Evolutionary conservation across 2,113 vertebrate species (phyloP).

Genomic region (Clarias magur): DNA sequence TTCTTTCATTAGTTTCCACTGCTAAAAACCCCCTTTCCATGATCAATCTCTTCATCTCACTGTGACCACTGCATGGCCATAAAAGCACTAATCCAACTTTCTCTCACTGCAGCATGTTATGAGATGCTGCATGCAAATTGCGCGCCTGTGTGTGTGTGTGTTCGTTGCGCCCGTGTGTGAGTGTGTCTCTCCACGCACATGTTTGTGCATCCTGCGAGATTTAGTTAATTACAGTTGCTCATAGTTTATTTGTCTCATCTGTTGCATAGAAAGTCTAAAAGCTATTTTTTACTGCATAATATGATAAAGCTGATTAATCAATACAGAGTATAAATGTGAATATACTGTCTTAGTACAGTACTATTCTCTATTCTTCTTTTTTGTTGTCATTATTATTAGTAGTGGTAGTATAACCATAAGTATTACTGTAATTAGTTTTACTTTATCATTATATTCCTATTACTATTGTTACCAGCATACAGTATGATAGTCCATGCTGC

Average conservation of each 20-base stretch:
- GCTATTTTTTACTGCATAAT: not conserved
- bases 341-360: not conserved
- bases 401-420: not conserved
- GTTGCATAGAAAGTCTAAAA: not conserved
- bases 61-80: constrained; percentile 63
- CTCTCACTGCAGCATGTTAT: constrained; percentile 61
- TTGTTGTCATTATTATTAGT: not conserved
- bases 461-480: not conserved
- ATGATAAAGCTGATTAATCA: not conserved
- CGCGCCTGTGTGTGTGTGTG: constrained; percentile 3
- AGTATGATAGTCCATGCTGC: not conserved
- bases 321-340: not conserved
- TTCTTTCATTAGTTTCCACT: not conserved
- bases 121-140: constrained; percentile 52
- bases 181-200: not conserved
- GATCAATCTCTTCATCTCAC: not conserved
- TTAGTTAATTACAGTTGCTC: not conserved
- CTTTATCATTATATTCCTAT: not conserved
- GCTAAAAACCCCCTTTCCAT: not conserved
- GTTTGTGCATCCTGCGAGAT: not conserved
- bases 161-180: too few species aligned
- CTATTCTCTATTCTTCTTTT: not conserved
- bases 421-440: not conserved
- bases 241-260: not conserved
- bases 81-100: constrained; percentile 47